Evolutionary conservation across 1,140 invertebrate genomes (phyloP).

Genomic region (Sarcophaga peregrina): DNA sequence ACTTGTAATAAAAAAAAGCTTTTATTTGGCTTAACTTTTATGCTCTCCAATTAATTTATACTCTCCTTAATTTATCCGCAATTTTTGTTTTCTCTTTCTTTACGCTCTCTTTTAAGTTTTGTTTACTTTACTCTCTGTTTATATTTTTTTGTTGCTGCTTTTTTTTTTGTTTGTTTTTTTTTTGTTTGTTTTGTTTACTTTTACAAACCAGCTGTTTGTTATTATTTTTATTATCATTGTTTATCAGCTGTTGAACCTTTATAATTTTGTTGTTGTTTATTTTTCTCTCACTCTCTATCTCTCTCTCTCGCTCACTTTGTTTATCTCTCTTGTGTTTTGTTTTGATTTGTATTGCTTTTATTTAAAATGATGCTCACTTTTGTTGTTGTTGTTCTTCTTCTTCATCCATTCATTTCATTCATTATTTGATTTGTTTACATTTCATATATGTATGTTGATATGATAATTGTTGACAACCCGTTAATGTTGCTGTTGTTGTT

Average conservation of each 20-base stretch:
- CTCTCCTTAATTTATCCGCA: too few relatives aligned
- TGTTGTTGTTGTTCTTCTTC: too few relatives aligned
- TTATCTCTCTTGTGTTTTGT: neutral
- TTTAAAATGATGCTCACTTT: neutral
- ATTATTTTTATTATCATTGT: neutral
- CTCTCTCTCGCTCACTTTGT: neutral
- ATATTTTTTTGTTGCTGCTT: neutral
- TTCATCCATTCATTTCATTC: too few relatives aligned
- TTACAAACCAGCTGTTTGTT: constrained; percentile 3
- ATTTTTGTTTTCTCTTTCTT: neutral
- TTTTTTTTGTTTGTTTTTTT: constrained; percentile 11
- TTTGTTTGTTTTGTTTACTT: constrained; percentile 15
- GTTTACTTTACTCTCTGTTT: constrained; percentile 11
- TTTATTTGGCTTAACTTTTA: neutral
- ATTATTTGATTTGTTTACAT: too few relatives aligned
- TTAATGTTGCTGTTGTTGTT: too few relatives aligned
- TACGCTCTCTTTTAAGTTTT: neutral
- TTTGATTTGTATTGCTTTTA: neutral
- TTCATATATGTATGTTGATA: too few relatives aligned
- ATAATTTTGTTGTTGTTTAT: constrained; percentile 4
- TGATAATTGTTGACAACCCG: too few relatives aligned
- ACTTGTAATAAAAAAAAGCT: neutral
- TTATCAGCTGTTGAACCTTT: constrained; percentile 1
- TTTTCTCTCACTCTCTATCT: neutral
- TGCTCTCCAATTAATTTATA: neutral